Conservation (phyloP, 92 coral and sea anemone genomes). For the Blastomussa wellsi region DNA sequence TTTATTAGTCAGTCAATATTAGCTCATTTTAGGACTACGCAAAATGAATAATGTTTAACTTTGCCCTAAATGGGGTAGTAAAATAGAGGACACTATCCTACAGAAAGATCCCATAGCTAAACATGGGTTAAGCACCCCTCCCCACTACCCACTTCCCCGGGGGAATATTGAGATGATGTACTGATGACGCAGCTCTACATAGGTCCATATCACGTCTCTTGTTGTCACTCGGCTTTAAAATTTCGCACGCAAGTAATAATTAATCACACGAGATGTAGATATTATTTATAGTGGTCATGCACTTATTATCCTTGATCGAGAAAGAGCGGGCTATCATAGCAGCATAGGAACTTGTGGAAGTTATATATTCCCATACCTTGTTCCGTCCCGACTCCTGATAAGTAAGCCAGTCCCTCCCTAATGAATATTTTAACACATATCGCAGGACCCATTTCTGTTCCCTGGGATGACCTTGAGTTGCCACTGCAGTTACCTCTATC, state of each 20-base stretch:
- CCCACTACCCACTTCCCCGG: too few species aligned
- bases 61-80: too few species aligned
- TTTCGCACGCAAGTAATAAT: not conserved
- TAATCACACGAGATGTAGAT: not conserved
- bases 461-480: conserved; percentile 85
- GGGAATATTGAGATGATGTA: not conserved
- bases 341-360: not conserved
- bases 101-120: too few species aligned
- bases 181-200: not conserved
- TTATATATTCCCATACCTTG: conserved; percentile 57
- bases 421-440: conserved; percentile 63
- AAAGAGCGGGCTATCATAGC: too few species aligned
- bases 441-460: conserved; percentile 70
- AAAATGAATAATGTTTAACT: too few species aligned
- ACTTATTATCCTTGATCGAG: too few species aligned
- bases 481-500: conserved; percentile 70
- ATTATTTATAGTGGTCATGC: too few species aligned
- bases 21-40: too few species aligned
- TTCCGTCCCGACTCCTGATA: conserved; percentile 57
- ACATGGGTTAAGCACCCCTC: too few species aligned
- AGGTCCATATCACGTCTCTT: not conserved
- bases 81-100: too few species aligned
- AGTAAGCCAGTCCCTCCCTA: conserved; percentile 70
- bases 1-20: too few species aligned
- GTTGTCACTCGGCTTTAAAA: not conserved